Evolutionary conservation across 1,140 invertebrate genomes (phyloP).

Genomic region (Listronotus bonariensis): DNA sequence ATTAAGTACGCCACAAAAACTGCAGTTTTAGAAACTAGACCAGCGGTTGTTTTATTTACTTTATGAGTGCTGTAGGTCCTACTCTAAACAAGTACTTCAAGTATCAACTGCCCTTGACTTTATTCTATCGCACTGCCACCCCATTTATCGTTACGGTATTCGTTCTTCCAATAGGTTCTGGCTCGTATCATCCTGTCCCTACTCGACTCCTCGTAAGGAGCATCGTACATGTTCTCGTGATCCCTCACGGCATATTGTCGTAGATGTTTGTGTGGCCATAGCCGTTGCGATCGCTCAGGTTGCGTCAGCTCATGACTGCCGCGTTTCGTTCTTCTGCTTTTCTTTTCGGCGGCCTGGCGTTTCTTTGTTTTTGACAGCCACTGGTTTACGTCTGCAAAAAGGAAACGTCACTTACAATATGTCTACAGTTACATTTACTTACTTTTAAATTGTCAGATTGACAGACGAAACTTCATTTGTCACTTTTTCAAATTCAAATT

Average conservation of each 20-base stretch:
- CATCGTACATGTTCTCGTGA: slow-evolving; percentile 70
- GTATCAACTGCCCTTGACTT: not conserved
- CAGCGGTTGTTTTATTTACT: no score
- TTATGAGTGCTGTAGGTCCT: no score
- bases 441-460: no score
- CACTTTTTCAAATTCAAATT: no score
- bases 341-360: slow-evolving; percentile 80
- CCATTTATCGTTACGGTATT: slow-evolving; percentile 73
- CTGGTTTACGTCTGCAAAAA: slow-evolving; percentile 71
- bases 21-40: no score
- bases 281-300: slow-evolving; percentile 72
- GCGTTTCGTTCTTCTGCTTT: slow-evolving; percentile 85
- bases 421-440: no score
- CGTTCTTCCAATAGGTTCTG: slow-evolving; percentile 62
- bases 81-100: not conserved
- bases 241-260: slow-evolving; percentile 75
- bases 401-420: not conserved
- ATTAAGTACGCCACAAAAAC: no score
- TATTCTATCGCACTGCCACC: slow-evolving; percentile 66
- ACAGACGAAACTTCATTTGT: no score
- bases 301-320: slow-evolving; percentile 84
- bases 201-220: slow-evolving; percentile 63
- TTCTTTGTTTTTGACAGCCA: slow-evolving; percentile 87
- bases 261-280: slow-evolving; percentile 64
- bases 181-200: slow-evolving; percentile 71